Evolutionary conservation across 2,797 vertebrate genomes (phyloP).

Genomic region (Enteromius thamalakanensis): DNA sequence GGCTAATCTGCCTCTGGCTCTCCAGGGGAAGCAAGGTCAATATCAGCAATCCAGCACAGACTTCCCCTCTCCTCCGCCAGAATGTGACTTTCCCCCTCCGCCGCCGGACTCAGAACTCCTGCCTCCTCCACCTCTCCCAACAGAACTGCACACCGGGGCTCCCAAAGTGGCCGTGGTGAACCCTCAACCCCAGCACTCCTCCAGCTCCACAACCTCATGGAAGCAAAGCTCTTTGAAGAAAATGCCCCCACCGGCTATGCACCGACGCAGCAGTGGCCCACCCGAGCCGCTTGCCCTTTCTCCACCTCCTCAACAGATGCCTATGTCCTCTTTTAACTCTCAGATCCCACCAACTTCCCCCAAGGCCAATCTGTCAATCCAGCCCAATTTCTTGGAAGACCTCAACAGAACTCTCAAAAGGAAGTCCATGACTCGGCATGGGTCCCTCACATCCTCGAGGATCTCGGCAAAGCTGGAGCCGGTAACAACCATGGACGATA

Average conservation of each 20-base stretch:
- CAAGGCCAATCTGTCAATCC: conserved; percentile 83
- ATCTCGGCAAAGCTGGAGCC: conserved; percentile 85
- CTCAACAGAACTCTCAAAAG: conserved; percentile 97
- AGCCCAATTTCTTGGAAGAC: conserved; percentile 95
- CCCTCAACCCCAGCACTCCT: conserved; percentile 87
- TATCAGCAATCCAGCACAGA: conserved; percentile 73
- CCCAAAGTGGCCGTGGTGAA: conserved; percentile 93
- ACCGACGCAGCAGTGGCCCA: conserved; percentile 85
- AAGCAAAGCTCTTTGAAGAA: conserved; percentile 87
- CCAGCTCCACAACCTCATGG: conserved; percentile 74
- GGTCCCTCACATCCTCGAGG: conserved; percentile 87
- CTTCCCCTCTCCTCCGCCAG: conserved; percentile 85
- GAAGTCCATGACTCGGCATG: conserved; percentile 93
- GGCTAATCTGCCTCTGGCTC: conserved; percentile 83
- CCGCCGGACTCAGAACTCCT: conserved; percentile 91
- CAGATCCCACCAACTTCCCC: conserved; percentile 88
- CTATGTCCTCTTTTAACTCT: conserved; percentile 71
- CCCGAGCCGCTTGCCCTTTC: conserved; percentile 70
- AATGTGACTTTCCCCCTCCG: conserved; percentile 88
- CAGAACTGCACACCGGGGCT: conserved; percentile 83
- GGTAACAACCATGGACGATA: conserved; percentile 94
- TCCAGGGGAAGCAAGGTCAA: conserved; percentile 76
- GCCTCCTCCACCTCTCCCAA: conserved; percentile 80
- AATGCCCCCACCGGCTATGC: conserved; percentile 82
- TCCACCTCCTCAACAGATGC: conserved; percentile 73